Conservation (phyloP, 2,113 vertebrate genomes). For the Myrmophylax atrothorax region DNA sequence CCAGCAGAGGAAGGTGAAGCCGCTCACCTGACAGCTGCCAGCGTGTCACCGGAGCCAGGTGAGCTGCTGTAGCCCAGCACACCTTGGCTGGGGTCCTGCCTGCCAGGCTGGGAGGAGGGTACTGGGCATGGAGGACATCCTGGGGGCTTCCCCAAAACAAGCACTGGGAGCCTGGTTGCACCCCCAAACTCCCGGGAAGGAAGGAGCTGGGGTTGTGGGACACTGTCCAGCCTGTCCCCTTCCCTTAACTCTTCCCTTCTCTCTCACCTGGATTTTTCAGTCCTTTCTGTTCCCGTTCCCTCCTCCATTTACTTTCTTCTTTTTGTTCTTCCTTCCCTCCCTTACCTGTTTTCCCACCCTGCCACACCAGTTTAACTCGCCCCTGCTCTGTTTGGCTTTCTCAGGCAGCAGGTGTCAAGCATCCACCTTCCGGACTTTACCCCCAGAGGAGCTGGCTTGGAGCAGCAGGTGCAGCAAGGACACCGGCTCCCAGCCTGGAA, state of each 20-base stretch:
- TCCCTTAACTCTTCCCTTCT: neutral
- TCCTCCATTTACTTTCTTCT: neutral
- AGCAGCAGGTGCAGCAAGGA: neutral
- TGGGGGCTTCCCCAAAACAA: neutral
- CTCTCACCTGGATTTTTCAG: neutral
- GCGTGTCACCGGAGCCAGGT: slow-evolving; percentile 66
- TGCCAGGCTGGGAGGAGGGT: neutral
- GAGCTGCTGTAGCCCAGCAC: slow-evolving; percentile 19
- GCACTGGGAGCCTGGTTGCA: neutral
- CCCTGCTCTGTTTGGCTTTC: slow-evolving; percentile 54
- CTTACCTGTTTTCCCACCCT: neutral
- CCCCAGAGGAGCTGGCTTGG: neutral
- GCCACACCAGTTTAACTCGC: neutral
- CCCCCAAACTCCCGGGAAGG: rapidly evolving
- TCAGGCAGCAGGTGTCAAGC: slow-evolving; percentile 54
- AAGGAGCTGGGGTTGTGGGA: neutral
- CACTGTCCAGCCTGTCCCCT: neutral
- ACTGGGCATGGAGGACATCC: neutral
- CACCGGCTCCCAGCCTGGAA: neutral
- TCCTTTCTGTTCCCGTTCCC: neutral
- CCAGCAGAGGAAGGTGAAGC: slow-evolving; percentile 28
- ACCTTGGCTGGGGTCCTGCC: neutral
- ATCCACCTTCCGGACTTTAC: neutral
- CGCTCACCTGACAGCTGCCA: slow-evolving; percentile 68
- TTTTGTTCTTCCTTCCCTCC: neutral